Evolutionary conservation across 2,888 invertebrate species (phyloP).

Genomic region (Acanthosepion lycidas): DNA sequence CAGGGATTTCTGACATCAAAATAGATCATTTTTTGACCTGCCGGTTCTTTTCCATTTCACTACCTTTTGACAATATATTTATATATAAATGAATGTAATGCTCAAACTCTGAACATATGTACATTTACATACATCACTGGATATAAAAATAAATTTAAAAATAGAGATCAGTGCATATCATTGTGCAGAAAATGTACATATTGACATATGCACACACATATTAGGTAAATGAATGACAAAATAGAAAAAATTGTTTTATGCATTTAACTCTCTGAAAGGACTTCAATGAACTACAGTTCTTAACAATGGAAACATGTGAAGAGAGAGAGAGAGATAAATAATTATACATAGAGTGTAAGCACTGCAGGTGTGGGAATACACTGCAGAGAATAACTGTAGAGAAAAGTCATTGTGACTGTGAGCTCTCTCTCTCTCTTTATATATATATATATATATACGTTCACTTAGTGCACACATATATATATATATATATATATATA

Average conservation of each 20-base stretch:
- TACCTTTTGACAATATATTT: background rate
- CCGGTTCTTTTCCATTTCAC: background rate
- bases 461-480: too few species aligned
- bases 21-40: background rate
- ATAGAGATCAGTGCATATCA: background rate
- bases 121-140: background rate
- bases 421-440: too few species aligned
- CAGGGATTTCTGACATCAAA: background rate
- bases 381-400: too few species aligned
- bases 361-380: too few species aligned
- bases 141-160: background rate
- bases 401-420: too few species aligned
- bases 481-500: too few species aligned
- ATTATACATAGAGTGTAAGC: too few species aligned
- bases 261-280: background rate
- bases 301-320: too few species aligned
- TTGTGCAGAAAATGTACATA: background rate
- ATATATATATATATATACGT: too few species aligned
- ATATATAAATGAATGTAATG: background rate
- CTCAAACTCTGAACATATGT: background rate
- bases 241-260: background rate
- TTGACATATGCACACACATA: too few species aligned
- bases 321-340: too few species aligned
- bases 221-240: background rate
- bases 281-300: too few species aligned